phyloP scores from a whole-genome alignment of 1,140 invertebrate genomes.

The Heliconius congener region DNA sequence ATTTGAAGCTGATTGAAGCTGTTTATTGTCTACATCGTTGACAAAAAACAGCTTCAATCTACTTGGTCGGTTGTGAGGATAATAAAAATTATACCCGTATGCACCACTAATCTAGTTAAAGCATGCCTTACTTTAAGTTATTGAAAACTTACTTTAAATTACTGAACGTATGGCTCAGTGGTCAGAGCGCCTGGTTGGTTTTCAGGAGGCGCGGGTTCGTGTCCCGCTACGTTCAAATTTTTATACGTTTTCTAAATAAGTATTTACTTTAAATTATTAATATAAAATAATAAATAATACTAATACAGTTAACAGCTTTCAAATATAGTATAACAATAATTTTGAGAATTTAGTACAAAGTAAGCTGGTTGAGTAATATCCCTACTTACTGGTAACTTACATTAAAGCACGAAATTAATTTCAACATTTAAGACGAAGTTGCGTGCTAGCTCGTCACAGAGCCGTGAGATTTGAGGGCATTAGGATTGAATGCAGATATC shows the following conservation, averaged over 20 bases:
- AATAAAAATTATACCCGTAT: neutral
- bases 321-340: neutral
- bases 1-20: too few relatives aligned
- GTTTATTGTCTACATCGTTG: too few relatives aligned
- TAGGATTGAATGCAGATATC: slow-evolving; percentile 37
- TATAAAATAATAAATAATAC: neutral
- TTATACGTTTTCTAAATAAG: too few relatives aligned
- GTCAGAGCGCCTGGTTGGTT: too few relatives aligned
- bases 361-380: neutral
- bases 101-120: neutral
- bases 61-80: neutral
- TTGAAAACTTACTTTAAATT: too few relatives aligned
- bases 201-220: too few relatives aligned
- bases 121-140: neutral
- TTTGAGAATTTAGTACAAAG: neutral
- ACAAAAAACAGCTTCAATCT: neutral
- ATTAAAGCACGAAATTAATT: slow-evolving; percentile 11
- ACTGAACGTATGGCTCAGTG: too few relatives aligned
- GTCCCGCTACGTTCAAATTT: too few relatives aligned
- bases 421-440: slow-evolving; percentile 9
- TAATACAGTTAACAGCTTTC: neutral
- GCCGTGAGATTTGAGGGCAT: slow-evolving; percentile 31
- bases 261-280: too few relatives aligned
- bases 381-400: neutral
- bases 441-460: slow-evolving; percentile 16